A percentile compares a stretch with the other conserved stretches of the same genome.
These are phyloP conservation scores for Escarpia spicata DNA, from an alignment of 2,888 invertebrate species.

Conservation along the genomic window DNA sequence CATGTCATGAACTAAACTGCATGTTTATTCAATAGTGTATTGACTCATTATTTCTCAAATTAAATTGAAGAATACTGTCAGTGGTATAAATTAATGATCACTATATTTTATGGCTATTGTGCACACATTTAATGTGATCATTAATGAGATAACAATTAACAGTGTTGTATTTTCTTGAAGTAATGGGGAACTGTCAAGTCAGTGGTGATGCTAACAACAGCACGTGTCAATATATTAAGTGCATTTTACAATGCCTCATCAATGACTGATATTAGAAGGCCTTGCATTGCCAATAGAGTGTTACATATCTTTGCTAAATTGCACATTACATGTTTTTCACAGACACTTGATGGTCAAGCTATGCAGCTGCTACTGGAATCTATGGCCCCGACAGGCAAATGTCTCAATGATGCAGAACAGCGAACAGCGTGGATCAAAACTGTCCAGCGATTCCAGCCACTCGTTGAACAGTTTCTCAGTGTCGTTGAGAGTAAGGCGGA, in stretches of 20 bases:
- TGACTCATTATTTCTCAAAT: background rate
- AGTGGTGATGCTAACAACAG: too few relatives aligned
- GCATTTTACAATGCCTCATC: too few relatives aligned
- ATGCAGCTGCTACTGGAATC: constrained; percentile 43
- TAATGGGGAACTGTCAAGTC: too few relatives aligned
- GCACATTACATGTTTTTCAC: background rate
- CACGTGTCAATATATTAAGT: too few relatives aligned
- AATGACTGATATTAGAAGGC: too few relatives aligned
- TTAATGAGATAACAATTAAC: too few relatives aligned
- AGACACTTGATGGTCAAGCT: constrained; percentile 43
- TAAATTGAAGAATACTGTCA: background rate
- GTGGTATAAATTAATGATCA: too few relatives aligned
- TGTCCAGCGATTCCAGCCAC: constrained; percentile 44
- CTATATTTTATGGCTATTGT: too few relatives aligned
- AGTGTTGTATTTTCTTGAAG: too few relatives aligned
- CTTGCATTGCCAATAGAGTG: too few relatives aligned
- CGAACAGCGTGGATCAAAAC: constrained; percentile 44
- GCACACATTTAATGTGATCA: too few relatives aligned
- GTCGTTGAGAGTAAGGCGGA: background rate
- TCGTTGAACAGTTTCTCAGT: constrained; percentile 42
- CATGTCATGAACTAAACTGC: background rate
- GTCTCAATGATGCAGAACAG: constrained; percentile 37
- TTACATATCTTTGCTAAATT: background rate
- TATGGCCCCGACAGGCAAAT: constrained; percentile 40
- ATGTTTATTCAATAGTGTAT: background rate